These are phyloP conservation scores for Xyliphius kryptos DNA, from an alignment of 2,113 vertebrate genomes.

Conservation along the genomic window DNA sequence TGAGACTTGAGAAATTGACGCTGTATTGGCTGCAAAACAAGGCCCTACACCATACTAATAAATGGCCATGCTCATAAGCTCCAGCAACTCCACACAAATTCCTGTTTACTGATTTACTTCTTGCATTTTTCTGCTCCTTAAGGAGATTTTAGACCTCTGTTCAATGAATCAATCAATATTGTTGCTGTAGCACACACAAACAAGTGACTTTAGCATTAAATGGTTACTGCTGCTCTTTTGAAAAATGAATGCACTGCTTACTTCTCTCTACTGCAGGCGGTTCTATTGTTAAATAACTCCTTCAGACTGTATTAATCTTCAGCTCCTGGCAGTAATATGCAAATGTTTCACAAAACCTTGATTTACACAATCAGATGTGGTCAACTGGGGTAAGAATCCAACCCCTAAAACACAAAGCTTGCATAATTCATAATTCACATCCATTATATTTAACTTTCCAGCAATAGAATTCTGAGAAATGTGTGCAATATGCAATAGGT, in stretches of 20 bases:
- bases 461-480: neutral
- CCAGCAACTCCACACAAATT: neutral
- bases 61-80: neutral
- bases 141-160: neutral
- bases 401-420: neutral
- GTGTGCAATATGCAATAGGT: neutral
- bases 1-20: too few relatives aligned
- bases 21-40: too few relatives aligned
- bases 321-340: neutral
- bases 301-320: neutral
- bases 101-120: neutral
- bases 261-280: neutral
- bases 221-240: conserved; percentile 1
- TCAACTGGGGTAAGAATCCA: neutral
- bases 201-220: conserved; percentile 15
- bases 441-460: neutral
- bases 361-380: neutral
- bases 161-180: conserved; percentile 15
- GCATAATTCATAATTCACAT: neutral
- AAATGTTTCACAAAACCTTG: neutral
- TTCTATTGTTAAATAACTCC: neutral
- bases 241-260: conserved; percentile 9
- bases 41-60: too few relatives aligned
- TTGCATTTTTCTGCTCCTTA: conserved; percentile 1
- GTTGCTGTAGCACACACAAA: conserved; percentile 15